Evolutionary conservation across 2,888 invertebrate species (phyloP).

Genomic region (Caenorhabditis panamensis): DNA sequence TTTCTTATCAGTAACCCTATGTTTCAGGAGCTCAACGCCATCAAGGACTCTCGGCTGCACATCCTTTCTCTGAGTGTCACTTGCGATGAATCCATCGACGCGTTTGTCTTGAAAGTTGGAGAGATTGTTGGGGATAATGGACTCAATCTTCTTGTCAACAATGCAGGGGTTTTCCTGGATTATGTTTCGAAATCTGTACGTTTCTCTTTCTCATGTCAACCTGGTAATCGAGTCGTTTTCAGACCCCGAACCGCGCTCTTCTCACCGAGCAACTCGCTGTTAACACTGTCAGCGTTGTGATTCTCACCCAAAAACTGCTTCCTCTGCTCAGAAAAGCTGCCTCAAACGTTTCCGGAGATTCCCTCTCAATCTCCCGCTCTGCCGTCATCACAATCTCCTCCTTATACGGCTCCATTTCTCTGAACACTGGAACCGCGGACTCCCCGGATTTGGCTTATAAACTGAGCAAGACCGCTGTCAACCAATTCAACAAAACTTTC

Average conservation of each 20-base stretch:
- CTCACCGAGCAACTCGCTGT: conserved; percentile 87
- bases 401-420: conserved; percentile 38
- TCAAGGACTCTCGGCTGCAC: conserved; percentile 21
- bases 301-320: conserved; percentile 62
- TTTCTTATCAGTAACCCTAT: neutral
- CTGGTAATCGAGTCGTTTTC: neutral
- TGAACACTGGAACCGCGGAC: conserved; percentile 50
- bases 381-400: conserved; percentile 63
- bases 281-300: conserved; percentile 84
- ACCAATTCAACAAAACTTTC: conserved; percentile 66
- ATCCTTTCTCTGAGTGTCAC: conserved; percentile 15
- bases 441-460: conserved; percentile 39
- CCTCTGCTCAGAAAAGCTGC: conserved; percentile 59
- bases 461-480: conserved; percentile 67
- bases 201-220: too few species aligned
- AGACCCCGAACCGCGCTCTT: conserved; percentile 81
- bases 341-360: neutral
- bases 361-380: conserved; percentile 48
- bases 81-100: conserved; percentile 23
- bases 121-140: conserved; percentile 56
- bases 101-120: conserved; percentile 7
- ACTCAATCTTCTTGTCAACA: conserved; percentile 31
- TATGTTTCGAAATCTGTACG: conserved; percentile 4
- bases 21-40: conserved; percentile 31
- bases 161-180: conserved; percentile 9